These are phyloP conservation scores for Adelges cooleyi DNA, from an alignment of 1,140 invertebrate species.

Conservation along the genomic window DNA sequence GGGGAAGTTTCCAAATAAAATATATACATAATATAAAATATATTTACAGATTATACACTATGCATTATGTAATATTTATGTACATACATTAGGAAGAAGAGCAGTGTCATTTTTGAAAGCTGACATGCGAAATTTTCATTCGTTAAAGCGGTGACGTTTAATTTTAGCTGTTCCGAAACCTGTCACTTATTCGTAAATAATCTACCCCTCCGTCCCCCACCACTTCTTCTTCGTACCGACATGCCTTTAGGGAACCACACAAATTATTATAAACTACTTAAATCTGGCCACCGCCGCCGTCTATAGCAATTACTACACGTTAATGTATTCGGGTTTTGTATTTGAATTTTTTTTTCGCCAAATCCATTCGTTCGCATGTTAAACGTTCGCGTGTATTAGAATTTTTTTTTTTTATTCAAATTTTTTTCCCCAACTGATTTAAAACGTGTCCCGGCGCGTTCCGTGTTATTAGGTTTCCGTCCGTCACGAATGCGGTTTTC, in stretches of 20 bases:
- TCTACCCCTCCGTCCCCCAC: neutral
- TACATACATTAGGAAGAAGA: too few species aligned
- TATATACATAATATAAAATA: too few species aligned
- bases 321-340: neutral
- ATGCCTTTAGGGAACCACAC: neutral
- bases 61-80: too few species aligned
- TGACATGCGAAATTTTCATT: neutral
- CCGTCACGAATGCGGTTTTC: neutral
- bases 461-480: neutral
- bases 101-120: neutral
- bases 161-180: conserved; percentile 6
- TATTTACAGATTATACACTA: too few species aligned
- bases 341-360: neutral
- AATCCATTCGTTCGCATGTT: neutral
- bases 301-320: too few species aligned
- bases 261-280: conserved; percentile 15
- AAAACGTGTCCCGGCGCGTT: neutral
- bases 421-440: too few species aligned
- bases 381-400: neutral
- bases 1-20: too few species aligned
- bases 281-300: neutral
- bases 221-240: neutral
- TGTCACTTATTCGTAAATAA: conserved; percentile 9
- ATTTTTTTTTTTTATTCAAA: neutral
- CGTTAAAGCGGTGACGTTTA: neutral